These are phyloP conservation scores for Venturia canescens DNA, from an alignment of 1,140 invertebrate species.

Conservation along the genomic window DNA sequence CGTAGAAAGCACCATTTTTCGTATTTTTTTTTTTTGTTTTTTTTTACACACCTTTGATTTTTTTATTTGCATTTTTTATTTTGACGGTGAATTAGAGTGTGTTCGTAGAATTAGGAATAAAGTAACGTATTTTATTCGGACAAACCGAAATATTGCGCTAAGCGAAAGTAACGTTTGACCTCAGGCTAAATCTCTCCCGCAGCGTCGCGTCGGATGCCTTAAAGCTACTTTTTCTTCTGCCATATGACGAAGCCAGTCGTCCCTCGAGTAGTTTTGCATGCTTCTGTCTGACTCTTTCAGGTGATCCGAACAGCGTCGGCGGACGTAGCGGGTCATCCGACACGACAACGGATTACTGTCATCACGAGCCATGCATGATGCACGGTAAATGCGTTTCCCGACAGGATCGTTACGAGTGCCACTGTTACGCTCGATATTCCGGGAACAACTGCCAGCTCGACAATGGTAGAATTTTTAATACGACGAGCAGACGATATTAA, in stretches of 20 bases:
- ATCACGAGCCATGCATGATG: constrained; percentile 87
- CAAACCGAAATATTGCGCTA: no score
- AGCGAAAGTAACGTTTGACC: no score
- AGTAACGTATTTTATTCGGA: background rate
- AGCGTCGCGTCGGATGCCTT: background rate
- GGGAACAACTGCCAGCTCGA: constrained; percentile 92
- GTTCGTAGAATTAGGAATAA: background rate
- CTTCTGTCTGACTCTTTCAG: constrained; percentile 68
- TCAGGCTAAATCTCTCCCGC: no score
- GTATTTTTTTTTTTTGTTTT: background rate
- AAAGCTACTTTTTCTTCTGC: background rate
- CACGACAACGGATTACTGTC: constrained; percentile 83
- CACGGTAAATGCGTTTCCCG: constrained; percentile 87
- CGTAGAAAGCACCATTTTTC: constrained; percentile 11
- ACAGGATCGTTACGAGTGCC: constrained; percentile 86
- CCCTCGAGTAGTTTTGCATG: constrained; percentile 61
- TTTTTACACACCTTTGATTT: constrained; percentile 10
- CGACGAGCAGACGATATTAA: background rate
- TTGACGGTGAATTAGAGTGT: background rate
- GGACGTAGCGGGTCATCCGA: constrained; percentile 48
- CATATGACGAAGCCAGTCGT: background rate
- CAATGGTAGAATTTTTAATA: constrained; percentile 75
- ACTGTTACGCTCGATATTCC: constrained; percentile 86
- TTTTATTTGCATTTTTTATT: background rate
- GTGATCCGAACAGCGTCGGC: constrained; percentile 64